Conservation (phyloP, 2,888 invertebrate species). For the Trileptium ribeirensis region DNA sequence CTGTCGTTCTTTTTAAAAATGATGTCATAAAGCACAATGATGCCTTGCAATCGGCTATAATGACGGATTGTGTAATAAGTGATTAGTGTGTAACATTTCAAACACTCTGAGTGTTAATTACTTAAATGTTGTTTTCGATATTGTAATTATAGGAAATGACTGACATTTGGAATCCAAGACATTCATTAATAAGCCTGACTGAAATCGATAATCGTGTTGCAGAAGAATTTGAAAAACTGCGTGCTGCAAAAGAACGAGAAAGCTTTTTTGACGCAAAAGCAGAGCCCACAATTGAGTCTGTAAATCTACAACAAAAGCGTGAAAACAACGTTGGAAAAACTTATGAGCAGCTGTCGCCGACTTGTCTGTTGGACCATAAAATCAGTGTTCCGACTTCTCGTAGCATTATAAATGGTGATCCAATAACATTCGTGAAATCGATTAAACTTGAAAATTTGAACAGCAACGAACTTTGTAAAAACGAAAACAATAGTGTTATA, state of each 20-base stretch:
- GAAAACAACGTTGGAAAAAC: neutral
- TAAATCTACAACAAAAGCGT: neutral
- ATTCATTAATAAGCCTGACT: slow-evolving; percentile 9
- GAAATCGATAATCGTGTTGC: slow-evolving; percentile 12
- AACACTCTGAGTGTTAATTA: too few relatives aligned
- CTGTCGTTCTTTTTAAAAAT: too few relatives aligned
- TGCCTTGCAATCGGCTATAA: too few relatives aligned
- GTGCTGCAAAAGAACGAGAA: slow-evolving; percentile 1
- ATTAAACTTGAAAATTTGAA: neutral
- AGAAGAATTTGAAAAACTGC: slow-evolving; percentile 18
- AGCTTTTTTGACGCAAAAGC: neutral
- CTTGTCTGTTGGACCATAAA: neutral
- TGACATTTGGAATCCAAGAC: neutral
- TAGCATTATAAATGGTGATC: neutral
- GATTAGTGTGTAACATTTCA: too few relatives aligned
- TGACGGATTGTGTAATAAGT: too few relatives aligned
- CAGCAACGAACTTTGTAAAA: neutral
- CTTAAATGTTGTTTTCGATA: neutral
- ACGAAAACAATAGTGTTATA: too few relatives aligned
- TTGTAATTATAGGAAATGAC: neutral
- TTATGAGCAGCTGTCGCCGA: neutral
- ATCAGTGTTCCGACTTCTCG: neutral
- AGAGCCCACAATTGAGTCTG: neutral
- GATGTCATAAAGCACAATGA: too few relatives aligned
- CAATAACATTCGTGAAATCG: neutral